Conservation (phyloP, 1,140 invertebrate genomes). For the Caerostris darwini region DNA sequence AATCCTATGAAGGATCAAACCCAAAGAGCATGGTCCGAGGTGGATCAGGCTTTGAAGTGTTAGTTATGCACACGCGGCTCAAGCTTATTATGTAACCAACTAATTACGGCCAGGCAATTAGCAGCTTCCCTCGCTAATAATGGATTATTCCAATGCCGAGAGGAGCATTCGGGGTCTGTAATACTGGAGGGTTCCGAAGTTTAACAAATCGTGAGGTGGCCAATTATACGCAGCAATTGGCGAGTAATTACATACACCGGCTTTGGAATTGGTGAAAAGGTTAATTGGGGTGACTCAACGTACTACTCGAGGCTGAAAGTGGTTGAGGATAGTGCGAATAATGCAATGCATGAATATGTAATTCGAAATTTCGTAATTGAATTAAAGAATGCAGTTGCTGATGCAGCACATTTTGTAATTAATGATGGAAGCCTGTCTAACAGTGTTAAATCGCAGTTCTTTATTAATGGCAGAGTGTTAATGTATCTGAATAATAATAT, state of each 20-base stretch:
- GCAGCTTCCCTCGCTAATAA: conserved; percentile 35
- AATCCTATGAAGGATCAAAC: not conserved
- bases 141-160: conserved; percentile 31
- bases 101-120: conserved; percentile 62
- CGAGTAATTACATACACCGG: conserved; percentile 49
- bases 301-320: not conserved
- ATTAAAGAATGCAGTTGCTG: no score
- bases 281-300: not conserved
- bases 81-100: conserved; percentile 29
- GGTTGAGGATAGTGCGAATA: not conserved
- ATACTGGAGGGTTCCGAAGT: not conserved
- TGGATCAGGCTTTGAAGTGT: conserved; percentile 29
- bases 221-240: conserved; percentile 61
- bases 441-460: no score
- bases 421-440: no score
- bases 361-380: no score
- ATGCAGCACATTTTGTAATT: no score
- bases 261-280: conserved; percentile 41
- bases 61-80: conserved; percentile 7
- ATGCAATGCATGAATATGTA: no score
- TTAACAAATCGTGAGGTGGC: conserved; percentile 61
- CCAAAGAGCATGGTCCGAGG: not conserved
- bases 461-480: no score
- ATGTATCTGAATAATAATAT: no score
- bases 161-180: not conserved